Evolutionary conservation across 2,113 vertebrate genomes (phyloP).

Genomic region (Etheostoma cragini): DNA sequence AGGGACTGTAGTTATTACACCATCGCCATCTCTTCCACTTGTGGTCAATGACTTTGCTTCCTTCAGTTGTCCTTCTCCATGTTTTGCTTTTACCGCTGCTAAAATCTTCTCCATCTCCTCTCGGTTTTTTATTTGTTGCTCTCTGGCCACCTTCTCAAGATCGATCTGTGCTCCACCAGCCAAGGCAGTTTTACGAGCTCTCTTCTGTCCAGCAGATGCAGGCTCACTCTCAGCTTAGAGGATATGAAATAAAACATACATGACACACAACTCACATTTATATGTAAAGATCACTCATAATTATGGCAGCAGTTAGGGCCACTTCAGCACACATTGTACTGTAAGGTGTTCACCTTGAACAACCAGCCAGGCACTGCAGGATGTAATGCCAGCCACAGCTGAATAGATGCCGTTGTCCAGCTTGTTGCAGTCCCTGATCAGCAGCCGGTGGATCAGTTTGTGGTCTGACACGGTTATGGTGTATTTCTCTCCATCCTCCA

Average conservation of each 20-base stretch:
- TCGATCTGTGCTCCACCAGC: slow-evolving; percentile 50
- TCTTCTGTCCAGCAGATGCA: slow-evolving; percentile 49
- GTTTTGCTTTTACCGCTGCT: slow-evolving; percentile 54
- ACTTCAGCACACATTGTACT: background rate
- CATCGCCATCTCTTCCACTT: slow-evolving; percentile 11
- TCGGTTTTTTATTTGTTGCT: slow-evolving; percentile 70
- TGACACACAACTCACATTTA: background rate
- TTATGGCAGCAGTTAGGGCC: background rate
- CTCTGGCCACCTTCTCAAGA: slow-evolving; percentile 71
- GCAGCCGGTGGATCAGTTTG: slow-evolving; percentile 86
- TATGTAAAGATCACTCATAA: background rate
- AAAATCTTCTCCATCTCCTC: slow-evolving; percentile 69
- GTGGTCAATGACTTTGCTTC: background rate
- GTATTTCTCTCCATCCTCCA: slow-evolving; percentile 82
- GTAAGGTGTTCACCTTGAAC: slow-evolving; percentile 86
- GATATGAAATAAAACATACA: slow-evolving; percentile 12
- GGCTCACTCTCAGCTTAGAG: slow-evolving; percentile 60
- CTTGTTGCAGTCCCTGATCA: slow-evolving; percentile 76
- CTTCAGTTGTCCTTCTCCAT: slow-evolving; percentile 32
- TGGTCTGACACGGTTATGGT: slow-evolving; percentile 81
- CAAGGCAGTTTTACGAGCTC: slow-evolving; percentile 55
- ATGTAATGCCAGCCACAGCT: slow-evolving; percentile 77
- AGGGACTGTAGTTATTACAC: slow-evolving; percentile 3
- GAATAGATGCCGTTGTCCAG: slow-evolving; percentile 88
- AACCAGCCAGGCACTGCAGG: slow-evolving; percentile 88